Evolutionary conservation across 2,113 vertebrate species (phyloP).

Genomic region (Archilochus colubris): DNA sequence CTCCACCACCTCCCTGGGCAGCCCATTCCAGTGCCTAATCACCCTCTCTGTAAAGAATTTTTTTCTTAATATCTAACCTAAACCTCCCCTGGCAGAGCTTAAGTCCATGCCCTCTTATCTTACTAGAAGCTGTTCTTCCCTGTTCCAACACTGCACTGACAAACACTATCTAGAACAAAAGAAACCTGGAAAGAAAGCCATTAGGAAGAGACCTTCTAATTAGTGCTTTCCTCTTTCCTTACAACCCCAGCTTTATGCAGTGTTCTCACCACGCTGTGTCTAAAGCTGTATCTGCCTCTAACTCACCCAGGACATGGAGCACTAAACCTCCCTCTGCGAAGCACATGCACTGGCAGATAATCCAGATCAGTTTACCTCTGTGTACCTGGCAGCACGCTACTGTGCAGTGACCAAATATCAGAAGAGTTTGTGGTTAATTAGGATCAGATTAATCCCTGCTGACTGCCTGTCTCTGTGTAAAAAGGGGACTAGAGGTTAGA

Average conservation of each 20-base stretch:
- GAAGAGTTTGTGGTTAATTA: slow-evolving; percentile 74
- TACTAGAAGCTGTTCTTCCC: not conserved
- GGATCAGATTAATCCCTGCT: slow-evolving; percentile 77
- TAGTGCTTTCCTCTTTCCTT: not conserved
- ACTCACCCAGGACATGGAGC: not conserved
- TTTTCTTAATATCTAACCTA: no score
- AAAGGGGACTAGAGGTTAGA: slow-evolving; percentile 71
- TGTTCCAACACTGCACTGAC: not conserved
- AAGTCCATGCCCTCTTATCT: no score
- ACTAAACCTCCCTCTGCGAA: not conserved
- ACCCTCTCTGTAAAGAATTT: no score
- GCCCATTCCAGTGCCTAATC: no score
- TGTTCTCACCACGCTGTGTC: rapidly evolving
- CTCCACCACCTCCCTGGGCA: no score
- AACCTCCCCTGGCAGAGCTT: no score
- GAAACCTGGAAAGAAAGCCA: not conserved
- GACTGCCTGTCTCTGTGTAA: slow-evolving; percentile 76
- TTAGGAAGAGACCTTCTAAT: not conserved
- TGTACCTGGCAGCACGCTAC: slow-evolving; percentile 77
- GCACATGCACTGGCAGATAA: slow-evolving; percentile 68
- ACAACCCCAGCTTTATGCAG: not conserved
- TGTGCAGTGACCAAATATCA: slow-evolving; percentile 71
- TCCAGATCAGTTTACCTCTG: slow-evolving; percentile 76
- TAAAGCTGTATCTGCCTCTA: not conserved
- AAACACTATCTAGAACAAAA: not conserved